Base-by-base conservation (phyloP, 2,797 vertebrate genomes). In the Sebastes minor region DNA sequence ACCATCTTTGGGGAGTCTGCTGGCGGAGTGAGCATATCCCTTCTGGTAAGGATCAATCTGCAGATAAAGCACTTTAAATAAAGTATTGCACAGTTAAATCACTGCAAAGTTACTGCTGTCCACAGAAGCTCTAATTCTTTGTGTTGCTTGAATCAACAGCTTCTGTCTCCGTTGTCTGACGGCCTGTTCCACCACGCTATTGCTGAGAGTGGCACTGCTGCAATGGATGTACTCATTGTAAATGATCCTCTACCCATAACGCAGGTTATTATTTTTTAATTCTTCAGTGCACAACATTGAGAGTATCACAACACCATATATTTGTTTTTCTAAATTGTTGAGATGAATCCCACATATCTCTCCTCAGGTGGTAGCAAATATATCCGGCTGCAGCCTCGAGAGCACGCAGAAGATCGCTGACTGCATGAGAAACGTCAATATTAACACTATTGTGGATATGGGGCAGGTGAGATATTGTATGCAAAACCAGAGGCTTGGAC, bases 161-260 rank as follows among this genome's bases (percentile, higher is more conserved):
- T 94, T 72, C 89, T 95, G 10, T 96, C 96, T 1, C 95, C 95
- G 4, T 28, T 96, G 77, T 88, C 94, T 46, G n/a, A 90, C 1
- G 95, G 95, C 8, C 87, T 96, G n/a, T 83, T 96, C 68, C 94
- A 92, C 33, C 86, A 5, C 27, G 95, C 84, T n/a, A 96, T 96
- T 52, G 94, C 96, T 74, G 85, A 96, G 79, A 96, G 96, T 23
- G 96, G 96, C 59, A 95, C 95, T 7, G 94, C 95, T 71, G 86
- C 82, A 1, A 84, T 95, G 71, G 67, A 83, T 20, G 0, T 11
- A 1, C 0, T 94, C 0, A 0, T 91, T 0, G 2, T 0, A 2
- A 3, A 33, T 8, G 20, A 93, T 59, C 88, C 93, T 52, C 79
- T 94, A 18, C 62, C 83, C 25, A 0, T 9, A 4, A 71, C 67